A percentile compares a stretch with the other conserved stretches of the same genome.
phyloP scores from a whole-genome alignment of 2,797 vertebrate species.

The Morus bassanus region DNA sequence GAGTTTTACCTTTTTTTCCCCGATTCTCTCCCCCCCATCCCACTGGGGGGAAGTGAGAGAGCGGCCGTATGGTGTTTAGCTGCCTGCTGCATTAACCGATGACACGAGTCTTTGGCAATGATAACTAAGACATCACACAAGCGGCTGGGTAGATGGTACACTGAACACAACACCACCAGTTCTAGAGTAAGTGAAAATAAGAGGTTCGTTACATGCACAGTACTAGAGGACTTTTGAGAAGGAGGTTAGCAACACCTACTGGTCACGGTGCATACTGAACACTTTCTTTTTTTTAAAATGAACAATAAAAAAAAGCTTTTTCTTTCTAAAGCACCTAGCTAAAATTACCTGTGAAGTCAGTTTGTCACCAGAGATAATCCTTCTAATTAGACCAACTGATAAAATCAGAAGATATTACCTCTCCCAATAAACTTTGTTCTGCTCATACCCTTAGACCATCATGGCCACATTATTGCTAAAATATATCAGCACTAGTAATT shows the following conservation, averaged over 20 bases:
- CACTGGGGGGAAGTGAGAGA: no score
- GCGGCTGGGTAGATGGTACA: not conserved
- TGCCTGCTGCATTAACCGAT: no score
- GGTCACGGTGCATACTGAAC: constrained; percentile 29
- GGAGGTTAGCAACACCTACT: constrained; percentile 68
- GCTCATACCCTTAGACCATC: not conserved
- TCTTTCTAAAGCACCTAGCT: not conserved
- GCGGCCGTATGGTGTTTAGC: no score
- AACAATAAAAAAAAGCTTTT: not conserved
- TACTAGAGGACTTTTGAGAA: not conserved
- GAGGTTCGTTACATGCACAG: not conserved
- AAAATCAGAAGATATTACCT: not conserved
- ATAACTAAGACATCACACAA: not conserved
- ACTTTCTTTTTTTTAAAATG: not conserved
- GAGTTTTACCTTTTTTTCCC: no score
- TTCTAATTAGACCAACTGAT: not conserved
- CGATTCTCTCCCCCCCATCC: no score
- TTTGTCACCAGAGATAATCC: not conserved
- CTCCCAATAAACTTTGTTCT: not conserved
- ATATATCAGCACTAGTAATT: not conserved
- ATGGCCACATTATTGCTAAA: not conserved
- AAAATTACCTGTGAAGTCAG: not conserved
- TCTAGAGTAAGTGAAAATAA: not conserved
- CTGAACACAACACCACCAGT: not conserved
- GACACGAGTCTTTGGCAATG: not conserved